Conservation (phyloP, 2,113 vertebrate genomes). For the Stigmatopora nigra region DNA sequence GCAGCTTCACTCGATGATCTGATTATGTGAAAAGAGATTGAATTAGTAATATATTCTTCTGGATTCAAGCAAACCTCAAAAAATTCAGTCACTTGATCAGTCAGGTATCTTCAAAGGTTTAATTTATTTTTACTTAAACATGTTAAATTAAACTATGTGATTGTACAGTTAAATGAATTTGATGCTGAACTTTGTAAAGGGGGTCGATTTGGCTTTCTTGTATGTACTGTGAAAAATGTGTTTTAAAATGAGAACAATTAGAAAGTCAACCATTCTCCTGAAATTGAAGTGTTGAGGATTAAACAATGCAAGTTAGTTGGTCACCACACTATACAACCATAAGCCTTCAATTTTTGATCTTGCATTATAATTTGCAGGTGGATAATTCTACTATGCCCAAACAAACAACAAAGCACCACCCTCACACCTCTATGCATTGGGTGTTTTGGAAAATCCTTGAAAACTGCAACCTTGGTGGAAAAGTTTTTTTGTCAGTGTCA, state of each 20-base stretch:
- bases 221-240: no score
- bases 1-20: neutral
- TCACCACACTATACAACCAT: neutral
- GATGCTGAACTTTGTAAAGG: no score
- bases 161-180: no score
- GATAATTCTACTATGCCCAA: neutral
- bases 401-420: no score
- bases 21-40: neutral
- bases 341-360: neutral
- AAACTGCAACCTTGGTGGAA: neutral
- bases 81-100: no score
- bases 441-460: neutral
- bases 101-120: no score
- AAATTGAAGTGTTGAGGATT: neutral
- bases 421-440: neutral
- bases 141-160: no score
- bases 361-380: neutral
- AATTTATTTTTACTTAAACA: no score
- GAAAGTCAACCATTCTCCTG: no score
- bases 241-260: no score
- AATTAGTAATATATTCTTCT: neutral
- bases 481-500: neutral
- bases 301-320: constrained; percentile 3
- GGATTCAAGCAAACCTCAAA: neutral
- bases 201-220: no score